Evolutionary conservation across 2,797 vertebrate species (phyloP).

Genomic region (Erithacus rubecula): DNA sequence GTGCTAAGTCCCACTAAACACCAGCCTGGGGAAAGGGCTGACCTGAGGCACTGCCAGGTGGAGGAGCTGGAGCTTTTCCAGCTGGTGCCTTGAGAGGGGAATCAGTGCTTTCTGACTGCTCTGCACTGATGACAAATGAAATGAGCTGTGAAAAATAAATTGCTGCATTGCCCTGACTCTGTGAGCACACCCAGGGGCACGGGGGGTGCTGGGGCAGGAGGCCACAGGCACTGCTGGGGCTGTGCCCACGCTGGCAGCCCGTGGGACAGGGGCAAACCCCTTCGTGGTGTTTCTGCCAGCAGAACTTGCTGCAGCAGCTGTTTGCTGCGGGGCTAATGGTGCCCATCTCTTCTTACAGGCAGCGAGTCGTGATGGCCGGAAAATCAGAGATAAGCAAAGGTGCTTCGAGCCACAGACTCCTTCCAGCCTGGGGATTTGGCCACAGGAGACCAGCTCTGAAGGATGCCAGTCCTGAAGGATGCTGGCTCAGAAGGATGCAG

Average conservation of each 20-base stretch:
- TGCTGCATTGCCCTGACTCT: neutral
- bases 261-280: neutral
- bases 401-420: neutral
- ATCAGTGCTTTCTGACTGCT: neutral
- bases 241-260: neutral
- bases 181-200: neutral
- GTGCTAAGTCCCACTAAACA: neutral
- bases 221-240: accelerated
- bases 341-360: neutral
- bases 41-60: neutral
- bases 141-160: neutral
- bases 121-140: neutral
- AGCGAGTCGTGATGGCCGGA: neutral
- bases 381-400: slow-evolving; percentile 7
- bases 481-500: neutral
- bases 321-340: neutral
- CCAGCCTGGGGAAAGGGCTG: neutral
- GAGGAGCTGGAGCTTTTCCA: neutral
- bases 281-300: neutral
- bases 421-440: neutral
- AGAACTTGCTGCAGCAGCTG: slow-evolving; percentile 2
- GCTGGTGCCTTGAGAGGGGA: slow-evolving; percentile 21
- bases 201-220: neutral
- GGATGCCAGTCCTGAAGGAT: neutral
- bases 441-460: neutral